Evolutionary conservation across 2,113 vertebrate species (phyloP).

Genomic region (Leucosticte australis): DNA sequence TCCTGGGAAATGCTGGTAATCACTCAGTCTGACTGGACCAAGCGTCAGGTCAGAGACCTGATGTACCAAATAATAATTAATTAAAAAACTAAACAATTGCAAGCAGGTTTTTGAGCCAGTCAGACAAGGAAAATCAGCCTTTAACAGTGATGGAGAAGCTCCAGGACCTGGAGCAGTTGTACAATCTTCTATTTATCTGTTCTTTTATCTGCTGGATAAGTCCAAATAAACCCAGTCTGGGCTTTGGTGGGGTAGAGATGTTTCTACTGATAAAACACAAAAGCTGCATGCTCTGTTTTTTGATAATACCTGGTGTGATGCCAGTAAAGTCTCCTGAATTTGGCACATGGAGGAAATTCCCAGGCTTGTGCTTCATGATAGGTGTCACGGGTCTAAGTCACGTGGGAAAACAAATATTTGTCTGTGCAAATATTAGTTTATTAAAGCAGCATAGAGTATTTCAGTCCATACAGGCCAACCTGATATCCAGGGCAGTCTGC

Average conservation of each 20-base stretch:
- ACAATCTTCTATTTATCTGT: not conserved
- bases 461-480: not conserved
- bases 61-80: not conserved
- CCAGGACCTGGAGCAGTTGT: not conserved
- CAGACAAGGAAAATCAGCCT: not conserved
- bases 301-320: not conserved
- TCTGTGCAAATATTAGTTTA: constrained; percentile 42
- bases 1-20: not conserved
- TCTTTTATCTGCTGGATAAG: not conserved
- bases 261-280: not conserved
- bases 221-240: not conserved
- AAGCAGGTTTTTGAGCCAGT: not conserved
- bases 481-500: not conserved
- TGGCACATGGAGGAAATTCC: not conserved
- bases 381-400: not conserved
- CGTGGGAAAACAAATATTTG: not conserved
- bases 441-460: not conserved
- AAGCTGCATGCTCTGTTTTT: not conserved
- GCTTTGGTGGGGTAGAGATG: not conserved
- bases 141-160: not conserved
- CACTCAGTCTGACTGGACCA: not conserved
- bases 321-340: not conserved
- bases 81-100: not conserved
- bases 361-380: not conserved
- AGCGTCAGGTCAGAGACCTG: not conserved